Evolutionary conservation across 64 coral and sea anemone species (phyloP), one percentile per base, ranked within the genome.

Genomic region (Stichodactyla mertensii): DNA sequence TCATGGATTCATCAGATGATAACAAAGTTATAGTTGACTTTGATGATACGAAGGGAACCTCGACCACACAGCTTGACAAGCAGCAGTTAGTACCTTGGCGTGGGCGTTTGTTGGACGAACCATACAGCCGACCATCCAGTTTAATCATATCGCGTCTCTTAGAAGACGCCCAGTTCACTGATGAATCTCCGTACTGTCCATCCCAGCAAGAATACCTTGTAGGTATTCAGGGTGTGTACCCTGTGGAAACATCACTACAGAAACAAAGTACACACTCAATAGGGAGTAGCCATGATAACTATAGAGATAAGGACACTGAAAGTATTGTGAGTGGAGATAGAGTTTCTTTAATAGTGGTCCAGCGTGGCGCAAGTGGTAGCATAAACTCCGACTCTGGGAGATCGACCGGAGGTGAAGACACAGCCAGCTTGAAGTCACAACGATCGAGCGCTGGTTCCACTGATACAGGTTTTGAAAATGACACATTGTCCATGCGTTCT

Each of bases 141-240:
- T 10, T 85, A 61, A 31, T 85, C 57, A 85, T 85, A 85, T 85
- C 83, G 1, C 83, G 83, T 19, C 54, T 85, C 12, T 52, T 85
- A 85, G 83, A 85, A 16, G 55, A 64, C 10, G 15, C 15, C 5
- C 52, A 82, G 19, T 55, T 13, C 55, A 82, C 51, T 8, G 11
- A 82, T 57, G 80, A 16, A n/a, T 20, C 13, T 54, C 6, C 6
- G 6, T 18, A 27, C 28, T 55, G 52, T 26, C 5, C 14, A 6
- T 54, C 51, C 3, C 14, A 51, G 4, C 24, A 52, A 8, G 79
- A 53, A 55, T 4, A 18, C 7, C 19, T 22, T 26, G 80, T 19
- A 10, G 52, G 24, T 22, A 11, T 20, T 27, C n/a, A 20, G 10
- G 24, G 6, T 74, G 69, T n/a, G 69, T 74, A 74, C 24, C 80